phyloP scores from a whole-genome alignment of 2,888 invertebrate genomes.

The Phorcus lineatus region DNA sequence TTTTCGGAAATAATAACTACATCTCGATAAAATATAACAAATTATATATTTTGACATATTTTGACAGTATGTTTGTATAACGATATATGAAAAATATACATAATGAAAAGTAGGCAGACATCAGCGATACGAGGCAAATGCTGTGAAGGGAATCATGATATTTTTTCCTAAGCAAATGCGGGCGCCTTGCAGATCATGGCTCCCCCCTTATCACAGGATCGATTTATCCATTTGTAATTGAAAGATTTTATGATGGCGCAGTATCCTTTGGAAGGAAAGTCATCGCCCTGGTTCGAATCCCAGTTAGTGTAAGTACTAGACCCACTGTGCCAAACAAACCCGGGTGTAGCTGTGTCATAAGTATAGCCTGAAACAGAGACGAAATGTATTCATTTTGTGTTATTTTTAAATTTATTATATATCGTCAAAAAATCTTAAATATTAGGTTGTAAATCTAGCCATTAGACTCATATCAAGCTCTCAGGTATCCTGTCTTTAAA shows the following conservation, averaged over 20 bases:
- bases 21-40: too few species aligned
- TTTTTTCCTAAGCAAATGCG: neutral
- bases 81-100: too few species aligned
- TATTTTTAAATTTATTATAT: too few species aligned
- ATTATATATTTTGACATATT: neutral
- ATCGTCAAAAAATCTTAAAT: too few species aligned
- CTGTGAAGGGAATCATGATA: neutral
- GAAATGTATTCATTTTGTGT: too few species aligned
- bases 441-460: too few species aligned
- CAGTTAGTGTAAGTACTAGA: neutral
- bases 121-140: too few species aligned
- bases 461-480: too few species aligned
- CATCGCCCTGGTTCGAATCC: neutral
- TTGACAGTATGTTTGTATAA: too few species aligned
- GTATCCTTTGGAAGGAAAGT: neutral
- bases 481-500: too few species aligned
- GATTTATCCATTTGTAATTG: conserved; percentile 14
- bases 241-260: neutral
- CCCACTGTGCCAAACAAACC: neutral
- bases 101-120: too few species aligned
- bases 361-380: neutral
- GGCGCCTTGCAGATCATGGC: neutral
- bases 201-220: neutral
- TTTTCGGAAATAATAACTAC: too few species aligned
- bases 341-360: neutral